phyloP scores from a whole-genome alignment of 2,888 invertebrate species.

The Amiota communis region DNA sequence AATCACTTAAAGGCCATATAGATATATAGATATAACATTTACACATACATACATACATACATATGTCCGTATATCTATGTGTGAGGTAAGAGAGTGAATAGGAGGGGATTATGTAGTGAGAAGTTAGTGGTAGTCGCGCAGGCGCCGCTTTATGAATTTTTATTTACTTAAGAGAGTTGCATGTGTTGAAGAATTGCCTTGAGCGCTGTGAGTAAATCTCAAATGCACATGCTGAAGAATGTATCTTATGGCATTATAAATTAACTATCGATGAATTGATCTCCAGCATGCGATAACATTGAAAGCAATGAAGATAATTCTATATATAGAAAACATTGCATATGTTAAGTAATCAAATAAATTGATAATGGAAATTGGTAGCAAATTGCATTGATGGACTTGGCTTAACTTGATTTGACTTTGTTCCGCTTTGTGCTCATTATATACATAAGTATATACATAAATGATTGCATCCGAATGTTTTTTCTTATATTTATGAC shows the following conservation, averaged over 20 bases:
- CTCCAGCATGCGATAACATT: neutral
- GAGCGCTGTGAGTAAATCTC: no score
- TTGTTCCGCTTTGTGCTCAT: neutral
- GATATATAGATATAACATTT: no score
- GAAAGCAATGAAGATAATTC: neutral
- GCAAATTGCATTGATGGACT: neutral
- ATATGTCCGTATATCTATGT: no score
- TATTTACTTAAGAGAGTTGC: neutral
- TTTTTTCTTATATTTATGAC: neutral
- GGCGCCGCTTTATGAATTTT: slow-evolving; percentile 19
- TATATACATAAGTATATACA: neutral
- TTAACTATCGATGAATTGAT: neutral
- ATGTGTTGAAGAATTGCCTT: no score
- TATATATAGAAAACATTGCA: neutral
- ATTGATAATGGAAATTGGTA: slow-evolving; percentile 23
- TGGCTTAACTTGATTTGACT: no score
- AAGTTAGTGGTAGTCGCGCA: neutral
- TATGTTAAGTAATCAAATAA: slow-evolving; percentile 2
- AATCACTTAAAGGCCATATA: no score
- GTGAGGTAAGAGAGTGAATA: no score
- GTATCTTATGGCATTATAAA: neutral
- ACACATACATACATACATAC: no score
- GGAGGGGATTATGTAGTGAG: no score
- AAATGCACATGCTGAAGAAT: neutral
- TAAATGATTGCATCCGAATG: neutral